Conservation (phyloP, 2,797 vertebrate genomes). For the Gymnoscopelus braueri region DNA sequence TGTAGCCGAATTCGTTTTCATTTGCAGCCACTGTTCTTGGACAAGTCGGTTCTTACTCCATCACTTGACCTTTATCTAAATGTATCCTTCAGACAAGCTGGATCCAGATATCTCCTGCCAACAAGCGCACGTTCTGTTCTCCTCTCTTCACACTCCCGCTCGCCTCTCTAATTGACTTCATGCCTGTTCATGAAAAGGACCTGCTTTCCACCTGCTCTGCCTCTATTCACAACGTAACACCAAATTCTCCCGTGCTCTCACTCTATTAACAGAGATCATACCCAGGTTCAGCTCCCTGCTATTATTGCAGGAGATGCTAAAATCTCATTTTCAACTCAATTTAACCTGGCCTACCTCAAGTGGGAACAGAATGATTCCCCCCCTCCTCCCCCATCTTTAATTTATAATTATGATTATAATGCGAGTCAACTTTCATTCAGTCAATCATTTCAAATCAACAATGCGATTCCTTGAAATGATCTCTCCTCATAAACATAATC, state of each 20-base stretch:
- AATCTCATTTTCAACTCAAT: constrained; percentile 89
- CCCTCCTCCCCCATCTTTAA: constrained; percentile 57
- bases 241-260: constrained; percentile 85
- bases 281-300: constrained; percentile 81
- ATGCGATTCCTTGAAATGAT: constrained; percentile 15
- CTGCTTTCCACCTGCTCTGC: constrained; percentile 83
- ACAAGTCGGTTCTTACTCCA: constrained; percentile 37
- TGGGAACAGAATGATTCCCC: constrained; percentile 50
- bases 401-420: constrained; percentile 50
- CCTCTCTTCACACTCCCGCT: constrained; percentile 73
- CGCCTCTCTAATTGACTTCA: constrained; percentile 85
- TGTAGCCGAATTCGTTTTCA: constrained; percentile 6
- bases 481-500: not conserved
- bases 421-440: constrained; percentile 30
- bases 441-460: constrained; percentile 22
- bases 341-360: constrained; percentile 83
- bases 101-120: constrained; percentile 45
- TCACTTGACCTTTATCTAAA: constrained; percentile 50
- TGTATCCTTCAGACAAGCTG: constrained; percentile 33
- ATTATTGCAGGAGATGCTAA: constrained; percentile 84
- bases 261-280: constrained; percentile 87
- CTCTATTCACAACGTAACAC: constrained; percentile 81
- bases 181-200: constrained; percentile 84
- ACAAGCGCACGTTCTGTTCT: constrained; percentile 54
- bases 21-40: constrained; percentile 17